These are phyloP conservation scores for Phyllostomus hastatus DNA, from an alignment of 2,113 vertebrate species.

Conservation along the genomic window DNA sequence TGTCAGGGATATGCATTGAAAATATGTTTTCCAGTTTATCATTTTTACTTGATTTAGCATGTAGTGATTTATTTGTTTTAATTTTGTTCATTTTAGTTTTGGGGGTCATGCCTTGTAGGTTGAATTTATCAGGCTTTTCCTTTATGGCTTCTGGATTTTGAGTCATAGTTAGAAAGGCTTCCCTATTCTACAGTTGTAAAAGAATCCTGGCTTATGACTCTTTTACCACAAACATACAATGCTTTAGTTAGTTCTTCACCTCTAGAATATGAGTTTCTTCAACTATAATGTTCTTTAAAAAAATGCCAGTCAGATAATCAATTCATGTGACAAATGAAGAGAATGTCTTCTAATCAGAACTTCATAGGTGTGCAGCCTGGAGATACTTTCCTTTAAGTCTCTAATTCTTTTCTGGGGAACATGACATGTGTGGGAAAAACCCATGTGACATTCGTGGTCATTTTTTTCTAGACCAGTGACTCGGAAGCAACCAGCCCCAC, in stretches of 20 bases:
- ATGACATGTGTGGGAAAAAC: not conserved
- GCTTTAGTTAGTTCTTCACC: not conserved
- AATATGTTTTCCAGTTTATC: not conserved
- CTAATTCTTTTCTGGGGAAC: not conserved
- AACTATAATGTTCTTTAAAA: not conserved
- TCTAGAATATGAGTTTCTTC: not conserved
- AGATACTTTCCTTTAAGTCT: not conserved
- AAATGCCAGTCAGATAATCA: not conserved
- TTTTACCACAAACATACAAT: not conserved
- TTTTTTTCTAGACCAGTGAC: slow-evolving; percentile 70
- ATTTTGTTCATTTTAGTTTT: slow-evolving; percentile 28
- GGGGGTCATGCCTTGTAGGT: not conserved
- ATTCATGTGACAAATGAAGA: not conserved
- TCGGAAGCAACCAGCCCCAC: slow-evolving; percentile 14
- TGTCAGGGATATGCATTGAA: not conserved
- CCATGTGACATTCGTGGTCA: not conserved
- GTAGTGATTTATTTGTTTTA: not conserved
- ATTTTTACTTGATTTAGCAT: not conserved
- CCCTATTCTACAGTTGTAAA: not conserved
- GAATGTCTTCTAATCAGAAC: not conserved
- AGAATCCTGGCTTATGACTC: not conserved
- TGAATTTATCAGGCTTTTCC: not conserved
- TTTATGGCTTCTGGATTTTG: not conserved
- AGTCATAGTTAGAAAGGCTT: not conserved
- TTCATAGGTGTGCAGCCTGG: not conserved